Base-by-base conservation (phyloP, 2,113 vertebrate species). In the Ia io region DNA sequence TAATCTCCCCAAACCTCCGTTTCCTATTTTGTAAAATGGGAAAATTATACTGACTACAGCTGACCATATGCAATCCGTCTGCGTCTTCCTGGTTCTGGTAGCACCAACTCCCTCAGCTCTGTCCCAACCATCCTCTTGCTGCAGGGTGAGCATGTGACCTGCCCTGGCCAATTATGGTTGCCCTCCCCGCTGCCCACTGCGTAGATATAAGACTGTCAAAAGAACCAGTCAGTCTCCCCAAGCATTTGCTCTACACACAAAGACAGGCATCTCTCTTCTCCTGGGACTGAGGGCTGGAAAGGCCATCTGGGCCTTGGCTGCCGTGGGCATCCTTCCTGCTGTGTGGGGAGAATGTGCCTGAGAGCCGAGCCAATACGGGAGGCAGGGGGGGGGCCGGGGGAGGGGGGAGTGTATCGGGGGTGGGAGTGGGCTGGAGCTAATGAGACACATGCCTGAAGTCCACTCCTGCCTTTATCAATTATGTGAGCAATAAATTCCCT, bases 401-500 rank as follows among this genome's bases (percentile, higher is more conserved):
- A n/a, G n/a, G n/a, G 18, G 37, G 37, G 37, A 4, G 37, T 37
- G 37, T 37, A 37, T 37, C 37, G 23, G 14, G 14, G 32, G 40
- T 44, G 14, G 63, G 35, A 40, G 42, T 20, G 22, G 56, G 67
- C 67, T 56, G 3, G 30, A 80, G 35, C 40, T 40, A 49, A 30
- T 23, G 53, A 85, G 56, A 80, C 53, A 32, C 28, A 20, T 59
- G n/a, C 47, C 92, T 89, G 14, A 76, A 59, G 56, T 35, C 86
- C 47, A 73, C 44, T 59, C 80, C 30, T 90, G 47, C 16, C 76
- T 95, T 94, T 82, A 88, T 79, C 61, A 86, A 2, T 91, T 71
- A 89, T n/a, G 47, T 20, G 61, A 96, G 51, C 20, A 93, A 86
- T 42, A 78, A 63, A 56, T 85, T 88, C 47, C 63, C 13, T 74